phyloP scores from a whole-genome alignment of 2,888 invertebrate species.

The Eupeodes luniger region DNA sequence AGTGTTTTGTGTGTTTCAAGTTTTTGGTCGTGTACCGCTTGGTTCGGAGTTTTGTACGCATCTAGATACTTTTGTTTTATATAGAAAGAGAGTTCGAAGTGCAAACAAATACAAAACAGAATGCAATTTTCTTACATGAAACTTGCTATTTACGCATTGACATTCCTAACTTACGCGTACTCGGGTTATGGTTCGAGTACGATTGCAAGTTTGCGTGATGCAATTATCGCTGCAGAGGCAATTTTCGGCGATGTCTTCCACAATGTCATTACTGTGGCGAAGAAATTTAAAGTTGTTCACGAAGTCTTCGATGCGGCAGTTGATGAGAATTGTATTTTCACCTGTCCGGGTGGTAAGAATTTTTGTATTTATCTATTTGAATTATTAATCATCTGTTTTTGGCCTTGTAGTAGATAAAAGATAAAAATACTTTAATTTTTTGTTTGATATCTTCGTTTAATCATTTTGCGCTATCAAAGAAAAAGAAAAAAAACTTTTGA shows the following conservation, averaged over 20 bases:
- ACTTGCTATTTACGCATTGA: constrained; percentile 89
- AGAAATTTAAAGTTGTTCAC: constrained; percentile 90
- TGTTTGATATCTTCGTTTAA: neutral
- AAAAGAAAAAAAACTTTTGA: neutral
- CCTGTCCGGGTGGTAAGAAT: constrained; percentile 89
- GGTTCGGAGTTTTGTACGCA: neutral
- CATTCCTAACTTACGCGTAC: constrained; percentile 92
- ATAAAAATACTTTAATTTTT: neutral
- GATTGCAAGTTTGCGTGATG: constrained; percentile 90
- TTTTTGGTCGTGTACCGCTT: constrained; percentile 19
- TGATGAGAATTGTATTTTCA: constrained; percentile 91
- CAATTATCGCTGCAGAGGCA: constrained; percentile 91
- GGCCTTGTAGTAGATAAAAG: neutral
- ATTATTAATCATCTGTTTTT: neutral
- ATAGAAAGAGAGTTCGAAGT: neutral
- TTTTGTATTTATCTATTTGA: constrained; percentile 39
- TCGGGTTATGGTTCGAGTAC: constrained; percentile 92
- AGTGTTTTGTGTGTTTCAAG: constrained; percentile 22
- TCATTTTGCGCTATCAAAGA: constrained; percentile 9
- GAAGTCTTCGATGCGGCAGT: constrained; percentile 94
- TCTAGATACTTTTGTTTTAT: neutral
- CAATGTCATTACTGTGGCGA: constrained; percentile 90
- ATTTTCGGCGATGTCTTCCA: constrained; percentile 91
- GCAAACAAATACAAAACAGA: constrained; percentile 61
- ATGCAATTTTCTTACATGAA: constrained; percentile 92